phyloP scores from a whole-genome alignment of 2,113 vertebrate genomes.

The Aspiorhynchus laticeps region DNA sequence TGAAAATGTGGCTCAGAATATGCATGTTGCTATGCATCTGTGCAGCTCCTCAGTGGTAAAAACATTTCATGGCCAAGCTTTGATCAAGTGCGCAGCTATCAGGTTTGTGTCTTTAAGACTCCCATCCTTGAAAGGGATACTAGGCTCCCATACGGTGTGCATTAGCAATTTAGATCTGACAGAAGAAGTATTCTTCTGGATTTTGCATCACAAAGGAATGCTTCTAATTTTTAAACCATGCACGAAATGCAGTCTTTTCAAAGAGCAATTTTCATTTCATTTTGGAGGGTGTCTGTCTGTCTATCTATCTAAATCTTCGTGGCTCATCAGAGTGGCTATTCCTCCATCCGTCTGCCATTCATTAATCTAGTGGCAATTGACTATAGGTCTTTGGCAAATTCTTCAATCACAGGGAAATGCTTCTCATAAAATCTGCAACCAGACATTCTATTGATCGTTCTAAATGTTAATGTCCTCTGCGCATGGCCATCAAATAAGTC shows the following conservation, averaged over 20 bases:
- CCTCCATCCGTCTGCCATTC: conserved; percentile 43
- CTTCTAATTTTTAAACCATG: conserved; percentile 54
- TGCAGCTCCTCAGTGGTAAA: conserved; percentile 60
- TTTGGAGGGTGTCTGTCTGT: conserved; percentile 8
- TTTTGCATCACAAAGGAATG: conserved; percentile 78
- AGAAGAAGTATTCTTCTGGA: conserved; percentile 68
- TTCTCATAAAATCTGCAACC: conserved; percentile 67
- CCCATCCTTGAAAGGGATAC: conserved; percentile 70
- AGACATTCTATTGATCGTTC: conserved; percentile 75
- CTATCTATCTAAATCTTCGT: conserved; percentile 21
- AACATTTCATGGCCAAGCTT: conserved; percentile 65
- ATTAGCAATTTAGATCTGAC: conserved; percentile 80
- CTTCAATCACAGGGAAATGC: conserved; percentile 64
- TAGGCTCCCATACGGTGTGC: conserved; percentile 65
- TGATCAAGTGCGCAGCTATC: conserved; percentile 73
- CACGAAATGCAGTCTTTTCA: conserved; percentile 47
- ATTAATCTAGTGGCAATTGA: conserved; percentile 58
- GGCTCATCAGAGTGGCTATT: conserved; percentile 46
- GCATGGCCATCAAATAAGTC: conserved; percentile 73
- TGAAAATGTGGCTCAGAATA: conserved; percentile 62
- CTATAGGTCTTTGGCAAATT: conserved; percentile 58
- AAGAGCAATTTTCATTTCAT: not conserved
- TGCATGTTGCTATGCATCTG: conserved; percentile 61
- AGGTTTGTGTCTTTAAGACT: conserved; percentile 71
- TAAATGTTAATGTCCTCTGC: conserved; percentile 77